Conservation (phyloP, 2,797 vertebrate species). For the Acanthurus tractus region DNA sequence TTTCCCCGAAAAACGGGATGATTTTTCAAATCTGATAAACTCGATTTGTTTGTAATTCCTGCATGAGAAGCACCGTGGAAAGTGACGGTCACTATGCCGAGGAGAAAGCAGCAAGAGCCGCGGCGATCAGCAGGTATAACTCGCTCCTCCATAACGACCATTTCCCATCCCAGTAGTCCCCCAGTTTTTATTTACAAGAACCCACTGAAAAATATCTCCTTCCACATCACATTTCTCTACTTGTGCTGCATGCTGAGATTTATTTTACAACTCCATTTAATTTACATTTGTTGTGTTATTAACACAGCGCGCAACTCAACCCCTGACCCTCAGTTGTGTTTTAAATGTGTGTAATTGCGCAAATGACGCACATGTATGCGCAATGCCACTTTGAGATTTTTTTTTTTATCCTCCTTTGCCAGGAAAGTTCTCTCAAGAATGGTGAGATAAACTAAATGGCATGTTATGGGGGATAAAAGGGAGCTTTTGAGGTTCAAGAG, state of each 20-base stretch:
- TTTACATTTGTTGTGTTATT: constrained; percentile 35
- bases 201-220: constrained; percentile 21
- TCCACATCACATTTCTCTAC: not conserved
- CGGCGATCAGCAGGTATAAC: constrained; percentile 96
- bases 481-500: constrained; percentile 81
- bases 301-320: constrained; percentile 44
- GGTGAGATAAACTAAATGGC: constrained; percentile 76
- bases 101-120: constrained; percentile 98
- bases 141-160: constrained; percentile 56
- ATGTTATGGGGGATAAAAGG: constrained; percentile 78
- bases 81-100: constrained; percentile 92
- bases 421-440: constrained; percentile 73
- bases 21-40: constrained; percentile 81
- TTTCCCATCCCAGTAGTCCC: constrained; percentile 38
- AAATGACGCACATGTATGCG: constrained; percentile 64
- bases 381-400: constrained; percentile 50
- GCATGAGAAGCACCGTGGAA: constrained; percentile 93
- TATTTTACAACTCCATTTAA: constrained; percentile 37
- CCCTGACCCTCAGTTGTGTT: constrained; percentile 48
- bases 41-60: constrained; percentile 81
- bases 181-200: constrained; percentile 36
- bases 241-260: constrained; percentile 54
- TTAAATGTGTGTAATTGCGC: constrained; percentile 55
- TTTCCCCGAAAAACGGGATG: constrained; percentile 74
- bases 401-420: constrained; percentile 41